Evolutionary conservation across 1,140 invertebrate genomes (phyloP).

Genomic region (Procambarus virginalis): DNA sequence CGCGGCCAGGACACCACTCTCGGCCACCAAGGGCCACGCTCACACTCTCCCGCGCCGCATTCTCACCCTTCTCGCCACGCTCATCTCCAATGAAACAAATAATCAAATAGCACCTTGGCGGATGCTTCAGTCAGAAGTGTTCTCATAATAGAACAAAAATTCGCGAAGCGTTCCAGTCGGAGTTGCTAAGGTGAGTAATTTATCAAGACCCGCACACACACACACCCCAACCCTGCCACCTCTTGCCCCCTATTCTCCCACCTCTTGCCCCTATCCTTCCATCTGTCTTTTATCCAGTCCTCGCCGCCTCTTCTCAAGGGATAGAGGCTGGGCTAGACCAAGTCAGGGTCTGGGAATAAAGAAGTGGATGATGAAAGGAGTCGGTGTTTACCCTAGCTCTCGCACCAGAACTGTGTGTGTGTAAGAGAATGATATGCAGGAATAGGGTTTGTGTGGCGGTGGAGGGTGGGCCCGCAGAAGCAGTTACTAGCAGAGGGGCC

Average conservation of each 20-base stretch:
- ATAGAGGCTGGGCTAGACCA: background rate
- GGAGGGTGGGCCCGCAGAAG: slow-evolving; percentile 34
- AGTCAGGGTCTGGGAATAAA: slow-evolving; percentile 3
- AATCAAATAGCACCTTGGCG: background rate
- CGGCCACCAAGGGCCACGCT: background rate
- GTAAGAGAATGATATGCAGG: slow-evolving; percentile 39
- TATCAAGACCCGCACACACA: background rate
- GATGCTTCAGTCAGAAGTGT: slow-evolving; percentile 1
- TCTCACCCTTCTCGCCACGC: background rate
- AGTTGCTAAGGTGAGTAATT: slow-evolving; percentile 17
- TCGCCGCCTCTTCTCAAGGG: background rate
- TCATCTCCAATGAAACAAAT: slow-evolving; percentile 5
- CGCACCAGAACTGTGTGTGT: slow-evolving; percentile 25
- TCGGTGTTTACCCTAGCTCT: slow-evolving; percentile 22
- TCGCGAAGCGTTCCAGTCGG: slow-evolving; percentile 11
- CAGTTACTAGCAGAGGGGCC: slow-evolving; percentile 41
- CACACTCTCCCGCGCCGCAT: background rate
- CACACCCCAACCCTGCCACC: too few species aligned
- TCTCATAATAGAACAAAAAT: slow-evolving; percentile 18
- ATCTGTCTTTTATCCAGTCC: background rate
- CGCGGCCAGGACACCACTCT: background rate
- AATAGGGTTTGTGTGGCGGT: slow-evolving; percentile 34
- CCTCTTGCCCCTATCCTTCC: background rate
- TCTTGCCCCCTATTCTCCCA: too few species aligned
- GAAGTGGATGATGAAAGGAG: slow-evolving; percentile 21